A percentile compares a stretch with the other conserved stretches of the same genome.
phyloP scores from a whole-genome alignment of 2,113 vertebrate genomes.

The Felis catus region F.catus_Fca126_mat1.0 CM031411.1:111862001-111862500 shows the following conservation, averaged over 20 bases:
- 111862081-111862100: not conserved
- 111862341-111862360: not conserved
- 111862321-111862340: not conserved
- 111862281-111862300: conserved; percentile 32
- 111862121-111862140: not conserved
- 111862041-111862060: not conserved
- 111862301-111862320: not conserved
- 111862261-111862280: not conserved
- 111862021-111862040: not conserved
- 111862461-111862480: not conserved
- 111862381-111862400: not conserved
- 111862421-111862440: not conserved
- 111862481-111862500: not conserved
- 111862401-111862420: not conserved
- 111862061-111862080: not conserved
- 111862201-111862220: not conserved
- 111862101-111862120: not conserved
- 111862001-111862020: not conserved
- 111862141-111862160: not conserved
- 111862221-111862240: not conserved
- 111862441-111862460: not conserved
- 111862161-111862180: not conserved
- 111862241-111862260: not conserved
- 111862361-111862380: not conserved
- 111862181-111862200: not conserved